phyloP scores from a whole-genome alignment of 2,888 invertebrate species.

The Capitulum mitella region DNA sequence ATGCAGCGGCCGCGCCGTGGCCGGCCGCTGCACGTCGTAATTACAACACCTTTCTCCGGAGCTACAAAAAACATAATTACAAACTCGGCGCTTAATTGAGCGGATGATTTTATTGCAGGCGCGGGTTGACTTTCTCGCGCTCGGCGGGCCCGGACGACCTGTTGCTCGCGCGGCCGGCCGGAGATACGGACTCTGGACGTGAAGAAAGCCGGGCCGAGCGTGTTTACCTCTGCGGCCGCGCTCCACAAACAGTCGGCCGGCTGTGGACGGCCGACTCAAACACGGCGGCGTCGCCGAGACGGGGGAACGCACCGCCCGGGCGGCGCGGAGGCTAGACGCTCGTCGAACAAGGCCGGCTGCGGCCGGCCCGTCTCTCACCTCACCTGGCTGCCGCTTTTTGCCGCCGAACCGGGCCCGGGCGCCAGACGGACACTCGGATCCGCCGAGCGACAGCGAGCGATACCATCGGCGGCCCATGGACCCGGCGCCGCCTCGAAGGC shows the following conservation, averaged over 20 bases:
- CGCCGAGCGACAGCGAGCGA: too few relatives aligned
- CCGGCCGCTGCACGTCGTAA: neutral
- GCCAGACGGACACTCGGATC: too few relatives aligned
- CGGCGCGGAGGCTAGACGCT: too few relatives aligned
- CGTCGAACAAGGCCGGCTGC: too few relatives aligned
- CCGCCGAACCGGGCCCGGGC: too few relatives aligned
- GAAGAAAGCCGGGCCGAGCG: neutral
- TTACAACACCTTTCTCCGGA: conserved; percentile 9
- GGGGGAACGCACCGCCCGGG: too few relatives aligned
- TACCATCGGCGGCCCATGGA: too few relatives aligned
- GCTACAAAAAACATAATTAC: conserved; percentile 9
- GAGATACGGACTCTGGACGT: neutral
- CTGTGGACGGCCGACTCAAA: too few relatives aligned
- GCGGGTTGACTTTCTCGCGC: neutral
- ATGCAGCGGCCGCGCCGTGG: neutral
- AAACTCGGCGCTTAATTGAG: neutral
- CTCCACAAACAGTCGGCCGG: neutral
- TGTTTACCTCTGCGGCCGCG: neutral
- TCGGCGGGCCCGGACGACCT: neutral
- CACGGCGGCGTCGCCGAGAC: too few relatives aligned
- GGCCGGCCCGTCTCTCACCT: too few relatives aligned
- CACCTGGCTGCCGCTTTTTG: too few relatives aligned
- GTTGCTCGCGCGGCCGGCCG: neutral
- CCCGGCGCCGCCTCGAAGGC: too few relatives aligned
- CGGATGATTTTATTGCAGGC: conserved; percentile 10